Conservation (phyloP, 2,797 vertebrate species). For the Streptopelia turtur region DNA sequence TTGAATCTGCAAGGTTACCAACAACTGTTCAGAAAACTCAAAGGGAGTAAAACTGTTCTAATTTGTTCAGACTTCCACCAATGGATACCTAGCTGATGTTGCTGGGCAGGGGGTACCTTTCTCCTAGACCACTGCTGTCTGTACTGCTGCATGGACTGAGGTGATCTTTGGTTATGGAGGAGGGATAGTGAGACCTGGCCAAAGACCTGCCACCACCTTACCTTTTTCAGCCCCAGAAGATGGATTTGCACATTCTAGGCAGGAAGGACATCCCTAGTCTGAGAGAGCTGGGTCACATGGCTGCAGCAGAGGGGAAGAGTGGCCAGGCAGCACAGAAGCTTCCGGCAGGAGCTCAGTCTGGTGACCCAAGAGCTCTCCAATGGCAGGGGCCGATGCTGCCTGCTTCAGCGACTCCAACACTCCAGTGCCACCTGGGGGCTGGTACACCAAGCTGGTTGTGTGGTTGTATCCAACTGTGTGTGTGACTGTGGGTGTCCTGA, state of each 20-base stretch:
- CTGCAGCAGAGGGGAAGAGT: not conserved
- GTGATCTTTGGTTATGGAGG: not conserved
- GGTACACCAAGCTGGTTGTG: not conserved
- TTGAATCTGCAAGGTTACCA: not conserved
- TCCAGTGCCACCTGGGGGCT: not conserved
- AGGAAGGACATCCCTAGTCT: not conserved
- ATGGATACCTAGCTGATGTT: not conserved
- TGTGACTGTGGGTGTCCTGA: not conserved
- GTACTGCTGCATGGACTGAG: not conserved
- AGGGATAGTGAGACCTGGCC: not conserved
- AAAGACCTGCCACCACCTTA: not conserved
- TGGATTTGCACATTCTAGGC: not conserved
- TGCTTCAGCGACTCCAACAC: not conserved
- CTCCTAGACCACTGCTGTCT: not conserved
- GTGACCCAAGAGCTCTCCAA: not conserved
- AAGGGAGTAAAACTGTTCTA: not conserved
- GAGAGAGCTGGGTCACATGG: rapidly evolving
- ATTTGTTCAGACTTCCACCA: not conserved
- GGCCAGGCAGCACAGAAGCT: not conserved
- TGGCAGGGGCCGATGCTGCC: not conserved
- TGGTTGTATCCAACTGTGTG: not conserved
- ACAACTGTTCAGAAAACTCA: not conserved
- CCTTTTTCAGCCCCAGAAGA: not conserved
- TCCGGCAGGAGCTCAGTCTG: not conserved
- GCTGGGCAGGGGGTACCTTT: not conserved